phyloP scores from a whole-genome alignment of 1,140 invertebrate species.

The Nasonia longicornis region DNA sequence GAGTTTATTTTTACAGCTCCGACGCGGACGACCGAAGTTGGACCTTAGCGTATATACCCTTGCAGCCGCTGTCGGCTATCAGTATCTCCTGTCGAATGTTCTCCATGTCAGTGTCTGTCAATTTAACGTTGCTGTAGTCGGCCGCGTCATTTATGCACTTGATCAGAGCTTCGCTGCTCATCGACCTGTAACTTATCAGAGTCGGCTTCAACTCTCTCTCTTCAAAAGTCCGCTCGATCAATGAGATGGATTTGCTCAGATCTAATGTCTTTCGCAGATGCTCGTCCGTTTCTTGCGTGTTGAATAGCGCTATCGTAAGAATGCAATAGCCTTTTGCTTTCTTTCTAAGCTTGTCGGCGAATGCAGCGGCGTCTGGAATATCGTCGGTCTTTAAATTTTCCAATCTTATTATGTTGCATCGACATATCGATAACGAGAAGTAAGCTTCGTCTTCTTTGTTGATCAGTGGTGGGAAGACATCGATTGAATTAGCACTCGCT shows the following conservation, averaged over 20 bases:
- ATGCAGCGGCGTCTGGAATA: constrained; percentile 47
- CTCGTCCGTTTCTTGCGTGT: constrained; percentile 52
- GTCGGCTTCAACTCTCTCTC: constrained; percentile 46
- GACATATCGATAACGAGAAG: constrained; percentile 44
- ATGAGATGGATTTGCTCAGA: constrained; percentile 46
- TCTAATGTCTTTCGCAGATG: constrained; percentile 51
- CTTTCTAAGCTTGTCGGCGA: constrained; percentile 46
- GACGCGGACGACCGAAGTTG: constrained; percentile 46
- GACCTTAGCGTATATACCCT: constrained; percentile 63
- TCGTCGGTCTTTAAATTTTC: constrained; percentile 60
- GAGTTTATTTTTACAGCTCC: background rate
- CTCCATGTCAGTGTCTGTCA: constrained; percentile 51
- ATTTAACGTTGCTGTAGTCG: constrained; percentile 43
- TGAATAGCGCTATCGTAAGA: constrained; percentile 57
- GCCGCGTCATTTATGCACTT: constrained; percentile 60
- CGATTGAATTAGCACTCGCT: constrained; percentile 45
- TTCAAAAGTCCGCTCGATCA: constrained; percentile 49
- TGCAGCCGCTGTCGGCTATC: constrained; percentile 59
- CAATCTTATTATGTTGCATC: constrained; percentile 58
- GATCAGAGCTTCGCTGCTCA: constrained; percentile 51
- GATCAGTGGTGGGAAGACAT: constrained; percentile 51
- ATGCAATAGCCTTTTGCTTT: constrained; percentile 50
- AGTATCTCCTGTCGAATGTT: constrained; percentile 53
- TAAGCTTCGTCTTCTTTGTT: constrained; percentile 47
- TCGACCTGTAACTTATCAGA: constrained; percentile 51